Percentiles rank a stretch among this genome's conserved stretches.
Evolutionary conservation across 92 coral and sea anemone genomes (phyloP).

Genomic region (Pocillopora grandis): DNA sequence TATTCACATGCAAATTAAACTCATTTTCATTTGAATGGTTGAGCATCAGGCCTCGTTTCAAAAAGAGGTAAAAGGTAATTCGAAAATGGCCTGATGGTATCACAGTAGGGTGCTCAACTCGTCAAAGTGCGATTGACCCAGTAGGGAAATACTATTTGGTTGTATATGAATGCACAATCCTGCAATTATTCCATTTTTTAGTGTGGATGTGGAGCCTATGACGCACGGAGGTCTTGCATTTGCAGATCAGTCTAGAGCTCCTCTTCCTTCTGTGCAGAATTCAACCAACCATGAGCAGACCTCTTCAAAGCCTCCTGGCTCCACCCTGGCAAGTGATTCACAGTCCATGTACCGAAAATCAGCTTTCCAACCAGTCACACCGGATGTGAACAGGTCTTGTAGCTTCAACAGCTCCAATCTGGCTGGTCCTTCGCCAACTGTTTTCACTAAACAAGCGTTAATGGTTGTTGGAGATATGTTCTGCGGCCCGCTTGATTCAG

Average conservation of each 20-base stretch:
- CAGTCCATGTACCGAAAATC: constrained; percentile 13
- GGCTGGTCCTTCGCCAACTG: constrained; percentile 72
- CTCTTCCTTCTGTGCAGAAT: neutral
- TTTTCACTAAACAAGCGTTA: constrained; percentile 81
- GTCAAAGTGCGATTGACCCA: no score
- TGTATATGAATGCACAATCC: no score
- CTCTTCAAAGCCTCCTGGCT: neutral
- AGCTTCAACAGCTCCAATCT: constrained; percentile 54
- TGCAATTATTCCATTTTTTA: neutral
- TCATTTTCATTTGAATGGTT: no score
- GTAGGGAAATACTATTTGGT: no score
- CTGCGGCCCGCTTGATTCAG: constrained; percentile 71
- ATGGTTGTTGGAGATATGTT: constrained; percentile 89
- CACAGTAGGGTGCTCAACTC: no score
- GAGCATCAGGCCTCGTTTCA: no score
- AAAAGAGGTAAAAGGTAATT: no score
- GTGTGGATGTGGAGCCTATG: constrained; percentile 32
- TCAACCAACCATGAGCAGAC: neutral
- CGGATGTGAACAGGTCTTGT: constrained; percentile 42
- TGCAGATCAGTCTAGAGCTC: neutral
- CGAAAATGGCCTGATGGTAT: no score
- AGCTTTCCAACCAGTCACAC: constrained; percentile 53
- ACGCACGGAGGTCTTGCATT: constrained; percentile 63
- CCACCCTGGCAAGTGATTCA: neutral
- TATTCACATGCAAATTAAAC: no score